Percentiles rank a stretch among this genome's conserved stretches.
These are phyloP conservation scores for Hoplostethus mediterraneus DNA, from an alignment of 2,797 vertebrate species.

Conservation along the genomic window DNA sequence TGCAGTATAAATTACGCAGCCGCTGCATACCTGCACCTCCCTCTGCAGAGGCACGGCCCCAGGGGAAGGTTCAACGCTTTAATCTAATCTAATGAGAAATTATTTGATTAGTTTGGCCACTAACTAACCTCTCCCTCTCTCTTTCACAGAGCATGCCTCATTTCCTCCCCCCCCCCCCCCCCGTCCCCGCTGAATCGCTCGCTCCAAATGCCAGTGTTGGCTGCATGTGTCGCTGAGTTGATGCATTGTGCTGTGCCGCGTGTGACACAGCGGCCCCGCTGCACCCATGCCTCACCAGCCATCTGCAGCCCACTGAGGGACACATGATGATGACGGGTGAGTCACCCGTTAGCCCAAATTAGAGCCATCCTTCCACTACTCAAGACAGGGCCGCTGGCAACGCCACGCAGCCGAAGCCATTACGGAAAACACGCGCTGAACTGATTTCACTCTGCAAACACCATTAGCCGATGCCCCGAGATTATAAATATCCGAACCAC, in stretches of 20 bases:
- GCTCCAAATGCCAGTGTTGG: slow-evolving; percentile 64
- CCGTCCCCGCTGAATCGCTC: slow-evolving; percentile 27
- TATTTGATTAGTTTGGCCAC: slow-evolving; percentile 68
- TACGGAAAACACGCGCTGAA: slow-evolving; percentile 77
- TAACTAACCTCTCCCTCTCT: slow-evolving; percentile 74
- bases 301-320: slow-evolving; percentile 73
- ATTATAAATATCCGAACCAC: slow-evolving; percentile 80
- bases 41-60: slow-evolving; percentile 41
- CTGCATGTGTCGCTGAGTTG: slow-evolving; percentile 69
- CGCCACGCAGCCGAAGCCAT: slow-evolving; percentile 75
- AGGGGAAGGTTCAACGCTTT: slow-evolving; percentile 69
- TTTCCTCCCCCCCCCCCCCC: too few species aligned
- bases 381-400: slow-evolving; percentile 71
- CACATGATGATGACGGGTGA: slow-evolving; percentile 74
- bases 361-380: slow-evolving; percentile 79
- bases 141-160: slow-evolving; percentile 52
- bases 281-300: slow-evolving; percentile 70
- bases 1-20: slow-evolving; percentile 49
- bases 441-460: slow-evolving; percentile 81
- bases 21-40: slow-evolving; percentile 44
- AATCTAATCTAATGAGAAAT: slow-evolving; percentile 73
- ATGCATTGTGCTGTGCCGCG: slow-evolving; percentile 64
- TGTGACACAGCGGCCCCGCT: slow-evolving; percentile 36
- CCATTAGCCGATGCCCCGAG: slow-evolving; percentile 77
- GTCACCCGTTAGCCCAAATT: slow-evolving; percentile 84